Percentiles rank a stretch among this genome's conserved stretches.
Evolutionary conservation across 37 sponge, comb jelly and placozoan genomes (phyloP).

Genomic region (Hexactinellida sp.): DNA sequence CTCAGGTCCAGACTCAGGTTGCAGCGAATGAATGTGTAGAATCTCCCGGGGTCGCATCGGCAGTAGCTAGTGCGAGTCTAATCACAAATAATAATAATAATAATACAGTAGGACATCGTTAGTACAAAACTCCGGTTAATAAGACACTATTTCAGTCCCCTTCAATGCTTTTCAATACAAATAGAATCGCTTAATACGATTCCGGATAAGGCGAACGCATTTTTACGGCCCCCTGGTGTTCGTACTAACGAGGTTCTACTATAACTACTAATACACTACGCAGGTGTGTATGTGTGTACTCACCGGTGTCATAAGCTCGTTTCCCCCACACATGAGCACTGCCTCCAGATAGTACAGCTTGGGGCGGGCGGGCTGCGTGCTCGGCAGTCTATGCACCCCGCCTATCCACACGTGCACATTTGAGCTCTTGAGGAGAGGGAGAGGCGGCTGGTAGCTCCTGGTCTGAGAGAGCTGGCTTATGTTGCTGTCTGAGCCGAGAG

Average conservation of each 20-base stretch:
- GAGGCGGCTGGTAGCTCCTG: not conserved
- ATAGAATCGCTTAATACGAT: too few species aligned
- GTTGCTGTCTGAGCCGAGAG: not conserved
- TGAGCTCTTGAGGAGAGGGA: not conserved
- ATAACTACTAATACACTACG: too few species aligned
- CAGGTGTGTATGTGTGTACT: too few species aligned
- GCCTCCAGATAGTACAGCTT: not conserved
- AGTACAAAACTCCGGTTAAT: too few species aligned
- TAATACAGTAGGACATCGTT: too few species aligned
- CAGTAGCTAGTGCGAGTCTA: constrained; percentile 1
- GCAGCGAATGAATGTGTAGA: not conserved
- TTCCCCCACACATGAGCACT: constrained; percentile 11
- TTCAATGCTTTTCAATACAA: too few species aligned
- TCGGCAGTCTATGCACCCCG: not conserved
- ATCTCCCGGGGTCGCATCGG: not conserved
- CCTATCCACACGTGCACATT: not conserved
- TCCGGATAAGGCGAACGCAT: too few species aligned
- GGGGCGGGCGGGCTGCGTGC: not conserved
- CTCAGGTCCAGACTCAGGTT: not conserved
- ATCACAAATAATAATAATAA: not conserved
- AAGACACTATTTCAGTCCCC: too few species aligned
- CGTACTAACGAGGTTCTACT: too few species aligned
- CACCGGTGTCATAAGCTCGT: not conserved
- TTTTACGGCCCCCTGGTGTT: too few species aligned
- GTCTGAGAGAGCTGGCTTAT: not conserved